phyloP scores from a whole-genome alignment of 1,140 invertebrate species.

The Acromyrmex echinatior region DNA sequence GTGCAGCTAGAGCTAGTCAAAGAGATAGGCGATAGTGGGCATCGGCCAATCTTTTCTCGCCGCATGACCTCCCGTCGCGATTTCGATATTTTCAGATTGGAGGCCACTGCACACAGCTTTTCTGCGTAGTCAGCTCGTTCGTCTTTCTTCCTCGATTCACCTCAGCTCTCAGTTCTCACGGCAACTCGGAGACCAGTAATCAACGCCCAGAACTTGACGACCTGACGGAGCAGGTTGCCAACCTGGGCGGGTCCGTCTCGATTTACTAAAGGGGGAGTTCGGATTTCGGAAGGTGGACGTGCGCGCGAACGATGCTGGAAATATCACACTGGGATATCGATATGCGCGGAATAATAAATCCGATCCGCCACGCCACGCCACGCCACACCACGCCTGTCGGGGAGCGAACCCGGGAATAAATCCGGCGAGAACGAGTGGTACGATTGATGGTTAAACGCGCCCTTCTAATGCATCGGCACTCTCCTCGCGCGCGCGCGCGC shows the following conservation, averaged over 20 bases:
- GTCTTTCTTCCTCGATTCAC: constrained; percentile 14
- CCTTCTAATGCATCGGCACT: constrained; percentile 58
- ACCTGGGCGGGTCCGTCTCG: constrained; percentile 44
- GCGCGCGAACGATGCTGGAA: constrained; percentile 17
- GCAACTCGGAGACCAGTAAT: constrained; percentile 29
- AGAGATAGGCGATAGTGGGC: constrained; percentile 11
- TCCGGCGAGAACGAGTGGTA: constrained; percentile 51
- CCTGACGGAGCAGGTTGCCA: constrained; percentile 56
- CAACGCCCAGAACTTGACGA: constrained; percentile 37
- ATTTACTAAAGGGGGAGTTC: constrained; percentile 33
- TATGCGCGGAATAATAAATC: constrained; percentile 62
- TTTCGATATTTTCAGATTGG: constrained; percentile 60
- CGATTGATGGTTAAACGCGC: constrained; percentile 60
- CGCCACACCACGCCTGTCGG: constrained; percentile 32
- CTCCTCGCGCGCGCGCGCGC: constrained; percentile 18
- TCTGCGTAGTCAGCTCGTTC: constrained; percentile 50
- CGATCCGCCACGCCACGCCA: constrained; percentile 16
- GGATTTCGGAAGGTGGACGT: constrained; percentile 46
- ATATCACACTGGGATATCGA: constrained; percentile 51
- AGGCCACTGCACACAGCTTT: constrained; percentile 31
- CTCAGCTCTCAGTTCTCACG: constrained; percentile 14
- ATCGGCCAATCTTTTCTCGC: constrained; percentile 27
- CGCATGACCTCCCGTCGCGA: constrained; percentile 46
- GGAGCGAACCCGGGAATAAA: constrained; percentile 44
- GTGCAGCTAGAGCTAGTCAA: background rate